Conservation (phyloP, 2,113 vertebrate species). For the Pipra filicauda region DNA sequence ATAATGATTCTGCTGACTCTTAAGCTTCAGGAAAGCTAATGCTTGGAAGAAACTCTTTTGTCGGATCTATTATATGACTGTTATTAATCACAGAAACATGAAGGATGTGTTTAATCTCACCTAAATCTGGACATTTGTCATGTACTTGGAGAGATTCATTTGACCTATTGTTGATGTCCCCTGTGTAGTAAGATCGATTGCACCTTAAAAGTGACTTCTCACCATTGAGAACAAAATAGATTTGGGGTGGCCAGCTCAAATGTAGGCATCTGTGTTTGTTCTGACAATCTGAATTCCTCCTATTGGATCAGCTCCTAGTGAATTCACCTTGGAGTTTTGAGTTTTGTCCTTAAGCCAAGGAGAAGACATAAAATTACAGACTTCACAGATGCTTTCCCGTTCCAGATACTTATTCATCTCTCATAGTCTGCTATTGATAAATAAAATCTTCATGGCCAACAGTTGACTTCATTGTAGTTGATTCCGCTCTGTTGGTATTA, state of each 20-base stretch:
- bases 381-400: not conserved
- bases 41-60: not conserved
- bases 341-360: not conserved
- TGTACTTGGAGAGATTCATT: not conserved
- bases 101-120: not conserved
- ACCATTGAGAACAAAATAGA: not conserved
- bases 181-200: not conserved
- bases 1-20: conserved; percentile 19
- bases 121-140: not conserved
- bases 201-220: not conserved
- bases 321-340: not conserved
- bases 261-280: not conserved
- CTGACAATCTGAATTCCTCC: not conserved
- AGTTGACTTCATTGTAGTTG: not conserved
- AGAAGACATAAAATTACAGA: not conserved
- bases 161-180: not conserved
- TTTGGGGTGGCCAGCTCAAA: not conserved
- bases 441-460: not conserved
- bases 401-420: not conserved
- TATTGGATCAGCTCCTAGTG: not conserved
- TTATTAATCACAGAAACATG: not conserved
- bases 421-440: not conserved
- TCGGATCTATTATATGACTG: not conserved
- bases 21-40: not conserved
- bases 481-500: not conserved